phyloP scores from a whole-genome alignment of 2,888 invertebrate genomes.

The Scaptomyza polygonia region DNA sequence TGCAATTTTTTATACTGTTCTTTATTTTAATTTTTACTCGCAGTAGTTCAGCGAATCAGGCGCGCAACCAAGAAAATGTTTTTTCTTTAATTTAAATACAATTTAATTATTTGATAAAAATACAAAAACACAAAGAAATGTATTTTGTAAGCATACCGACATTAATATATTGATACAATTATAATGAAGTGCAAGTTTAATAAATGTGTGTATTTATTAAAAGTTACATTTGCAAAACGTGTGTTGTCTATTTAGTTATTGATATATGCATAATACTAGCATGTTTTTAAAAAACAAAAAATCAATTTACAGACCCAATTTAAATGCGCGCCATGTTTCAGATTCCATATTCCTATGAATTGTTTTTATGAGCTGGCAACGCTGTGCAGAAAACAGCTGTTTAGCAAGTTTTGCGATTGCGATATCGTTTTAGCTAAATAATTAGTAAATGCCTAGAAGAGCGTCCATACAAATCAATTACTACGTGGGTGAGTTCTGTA shows the following conservation, averaged over 20 bases:
- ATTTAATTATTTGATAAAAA: slow-evolving; percentile 62
- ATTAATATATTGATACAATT: slow-evolving; percentile 65
- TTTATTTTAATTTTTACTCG: slow-evolving; percentile 57
- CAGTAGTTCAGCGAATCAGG: slow-evolving; percentile 33
- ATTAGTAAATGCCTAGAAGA: slow-evolving; percentile 51
- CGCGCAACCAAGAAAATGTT: slow-evolving; percentile 60
- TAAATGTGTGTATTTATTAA: slow-evolving; percentile 79
- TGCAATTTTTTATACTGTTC: slow-evolving; percentile 68
- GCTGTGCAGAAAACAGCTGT: slow-evolving; percentile 47
- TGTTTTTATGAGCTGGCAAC: slow-evolving; percentile 40
- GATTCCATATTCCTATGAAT: slow-evolving; percentile 20
- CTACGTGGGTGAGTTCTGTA: slow-evolving; percentile 71
- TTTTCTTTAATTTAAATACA: slow-evolving; percentile 58
- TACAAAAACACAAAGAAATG: slow-evolving; percentile 23
- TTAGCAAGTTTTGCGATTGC: slow-evolving; percentile 16
- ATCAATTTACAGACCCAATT: slow-evolving; percentile 10
- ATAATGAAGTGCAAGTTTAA: slow-evolving; percentile 74
- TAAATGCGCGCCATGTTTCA: slow-evolving; percentile 36
- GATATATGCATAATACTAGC: slow-evolving; percentile 25
- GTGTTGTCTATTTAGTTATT: slow-evolving; percentile 9
- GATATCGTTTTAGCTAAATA: slow-evolving; percentile 33
- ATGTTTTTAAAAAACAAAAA: slow-evolving; percentile 1
- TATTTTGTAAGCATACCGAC: slow-evolving; percentile 58
- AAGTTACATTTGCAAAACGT: slow-evolving; percentile 58
- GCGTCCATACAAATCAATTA: slow-evolving; percentile 24